Base-by-base conservation (phyloP, 2,113 vertebrate species). In the Cryptomyrus ogoouensis region DNA sequence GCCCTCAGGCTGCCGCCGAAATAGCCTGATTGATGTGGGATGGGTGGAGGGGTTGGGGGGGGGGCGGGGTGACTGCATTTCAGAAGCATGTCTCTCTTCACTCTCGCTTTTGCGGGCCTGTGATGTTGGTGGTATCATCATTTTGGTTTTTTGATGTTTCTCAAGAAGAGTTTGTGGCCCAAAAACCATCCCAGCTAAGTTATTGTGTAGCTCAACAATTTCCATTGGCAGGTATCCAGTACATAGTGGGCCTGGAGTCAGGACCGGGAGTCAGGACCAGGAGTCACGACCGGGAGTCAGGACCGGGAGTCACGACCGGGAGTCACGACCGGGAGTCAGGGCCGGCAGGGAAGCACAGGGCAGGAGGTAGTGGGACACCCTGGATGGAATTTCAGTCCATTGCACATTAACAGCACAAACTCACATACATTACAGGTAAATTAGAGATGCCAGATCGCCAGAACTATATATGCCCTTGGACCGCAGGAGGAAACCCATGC, bases 11-110 rank as follows among this genome's bases (percentile, higher is more conserved):
- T 87, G 24, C 24, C 24, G 35, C 88, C 10, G 24, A 83, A 44
- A 52, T 52, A 56, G 49, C n/a, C 74, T 83, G 88, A 56, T n/a
- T 89, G 46, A 89, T 52, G 88, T 42, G 27, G 49, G n/a, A 17
- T 31, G 56, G 27, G 47, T 12, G 58, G 39, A 1, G n/a, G n/a
- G 58, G 62, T 9, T 27, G 24, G 24, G 58, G 56, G 56, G 19
- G 19, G 21, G 13, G 35, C 35, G 87, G 39, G 8, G n/a, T 88
- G 58, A 27, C 53, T 88, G 52, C 56, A 66, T 88, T 88, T 66
- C 35, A n/a, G 27, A 62, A 10, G 5, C 12, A 42, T 3, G 80
- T 83, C 7, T n/a, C 21, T 47, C 17, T 84, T 84, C 7, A n/a
- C 42, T 24, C 80, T 12, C 6, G 21, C 39, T 46, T 47, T 47